Base-by-base conservation (phyloP, 2,113 vertebrate genomes). In the Charina bottae region DNA sequence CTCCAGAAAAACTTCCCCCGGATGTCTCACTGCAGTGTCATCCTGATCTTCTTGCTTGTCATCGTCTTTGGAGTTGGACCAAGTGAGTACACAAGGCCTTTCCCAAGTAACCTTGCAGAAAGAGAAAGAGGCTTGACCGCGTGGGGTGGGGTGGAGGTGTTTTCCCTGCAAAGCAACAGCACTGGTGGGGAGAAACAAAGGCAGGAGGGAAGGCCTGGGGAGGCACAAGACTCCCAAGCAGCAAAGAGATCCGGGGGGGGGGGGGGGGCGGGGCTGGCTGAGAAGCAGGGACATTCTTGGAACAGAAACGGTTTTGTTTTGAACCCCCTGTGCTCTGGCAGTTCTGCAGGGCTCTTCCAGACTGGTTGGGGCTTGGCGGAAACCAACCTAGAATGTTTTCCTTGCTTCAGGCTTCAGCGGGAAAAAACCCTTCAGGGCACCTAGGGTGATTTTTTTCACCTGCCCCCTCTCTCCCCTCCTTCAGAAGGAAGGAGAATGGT, bases 1-100 rank as follows among this genome's bases (percentile, higher is more conserved):
- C 59, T 33, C 78, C 90, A 98, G 97, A 90, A 13, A 10, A 55
- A 87, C 0, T 42, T 97, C 24, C 93, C 91, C 13, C 98, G 97
- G 98, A 96, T 98, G 96, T 95, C 97, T 1, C 98, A 97, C 92
- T 97, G 97, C 96, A 98, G 97, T 94, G 96, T 97, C 95, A 92
- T 90, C n/a, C 94, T 98, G 15, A 93, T 98, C 93, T 98, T 98
- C 62, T 1, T 94, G 12, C 97, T 95, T 88, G 97, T 98, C 91
- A 92, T 96, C 88, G 95, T 95, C 92, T 98, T 96, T 93, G 94
- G 97, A 37, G 87, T 93, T 85, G 97, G 98, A 89, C 98, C 97
- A 90, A 96, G 97, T 98, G 93, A 0, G 90, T 87, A 85, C 3
- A 46, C 21, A 33, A 37, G 24, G 53, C 26, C 4, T 37, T 64